Base-by-base conservation (phyloP, 2,888 invertebrate species). In the Rhyacophila evoluta region DNA sequence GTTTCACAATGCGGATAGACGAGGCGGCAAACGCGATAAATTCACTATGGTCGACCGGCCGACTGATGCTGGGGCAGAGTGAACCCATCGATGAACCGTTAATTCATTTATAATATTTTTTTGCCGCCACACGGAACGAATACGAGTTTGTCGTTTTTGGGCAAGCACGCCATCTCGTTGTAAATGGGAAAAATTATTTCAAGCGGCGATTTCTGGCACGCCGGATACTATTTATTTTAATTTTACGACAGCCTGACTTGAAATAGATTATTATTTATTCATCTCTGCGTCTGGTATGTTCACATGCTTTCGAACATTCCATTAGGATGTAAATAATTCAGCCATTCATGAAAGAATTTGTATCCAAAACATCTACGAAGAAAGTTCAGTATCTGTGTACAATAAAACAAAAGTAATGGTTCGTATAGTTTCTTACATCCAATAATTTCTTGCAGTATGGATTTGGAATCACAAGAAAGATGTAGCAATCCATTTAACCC, bases 201-300 rank as follows among this genome's bases (percentile, higher is more conserved):
- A 55, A 10, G 55, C 55, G 15, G 55, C 12, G 55, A 55, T 25
- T 19, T 55, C 55, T 25, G 25, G 55, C 25, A 55, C 55, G 55
- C 55, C 55, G 55, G 55, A 55, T 55, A 55, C 55, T 55, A 55
- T 55, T 55, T 55, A 19, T 55, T 55, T 55, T 55, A 25, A 55
- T 55, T 55, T 4, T 25, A 55, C 55, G 41, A 19, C 41, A 8
- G 25, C 5, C 55, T 19, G 10, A 1, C 19, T 25, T 55, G 19
- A 55, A 55, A 55, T 55, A 55, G 55, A 55, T 55, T 55, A 55
- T 55, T 55, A 55, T 55, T 55, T 55, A 55, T 55, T 55, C 55
- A 55, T 55, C 55, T 1, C 25, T 19, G 55, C 19, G 55, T 55
- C 55, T 55, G 55, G 55, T 19, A 19, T 19, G 15, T 19, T 19